Percentiles rank a stretch among this genome's conserved stretches.
These are phyloP conservation scores for Chiloscyllium plagiosum DNA, from an alignment of 2,113 vertebrate genomes.

Conservation along the genomic window DNA sequence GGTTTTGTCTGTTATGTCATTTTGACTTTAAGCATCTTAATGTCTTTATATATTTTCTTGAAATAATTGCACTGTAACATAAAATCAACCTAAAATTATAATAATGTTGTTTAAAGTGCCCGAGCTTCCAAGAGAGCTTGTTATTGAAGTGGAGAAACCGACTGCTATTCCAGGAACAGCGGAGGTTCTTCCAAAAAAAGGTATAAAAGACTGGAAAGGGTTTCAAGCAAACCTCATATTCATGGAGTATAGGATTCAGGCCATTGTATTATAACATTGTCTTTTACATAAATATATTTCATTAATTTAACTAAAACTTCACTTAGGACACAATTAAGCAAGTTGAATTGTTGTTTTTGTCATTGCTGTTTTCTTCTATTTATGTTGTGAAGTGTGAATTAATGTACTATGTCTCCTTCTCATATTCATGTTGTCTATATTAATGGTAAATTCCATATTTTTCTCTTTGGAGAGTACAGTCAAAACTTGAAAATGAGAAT, in stretches of 20 bases:
- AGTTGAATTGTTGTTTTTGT: neutral
- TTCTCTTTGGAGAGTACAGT: neutral
- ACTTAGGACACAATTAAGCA: neutral
- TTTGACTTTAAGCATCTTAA: neutral
- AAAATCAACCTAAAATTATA: neutral
- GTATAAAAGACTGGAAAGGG: conserved; percentile 50
- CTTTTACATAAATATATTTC: neutral
- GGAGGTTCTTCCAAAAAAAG: conserved; percentile 65
- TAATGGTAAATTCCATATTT: neutral
- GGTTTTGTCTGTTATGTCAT: neutral
- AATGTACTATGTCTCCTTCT: neutral
- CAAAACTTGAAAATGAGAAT: neutral
- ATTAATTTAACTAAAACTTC: neutral
- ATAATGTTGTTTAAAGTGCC: conserved; percentile 53
- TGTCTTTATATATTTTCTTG: neutral
- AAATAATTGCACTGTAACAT: conserved; percentile 1
- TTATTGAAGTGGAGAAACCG: conserved; percentile 56
- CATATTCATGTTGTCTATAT: neutral
- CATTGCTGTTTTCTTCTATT: neutral
- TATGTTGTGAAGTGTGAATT: neutral
- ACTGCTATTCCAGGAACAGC: conserved; percentile 54
- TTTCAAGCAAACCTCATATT: neutral
- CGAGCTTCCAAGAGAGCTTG: conserved; percentile 61
- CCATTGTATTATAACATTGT: neutral
- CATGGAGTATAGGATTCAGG: neutral